phyloP scores from a whole-genome alignment of 1,140 invertebrate genomes.

The Arion vulgaris region DNA sequence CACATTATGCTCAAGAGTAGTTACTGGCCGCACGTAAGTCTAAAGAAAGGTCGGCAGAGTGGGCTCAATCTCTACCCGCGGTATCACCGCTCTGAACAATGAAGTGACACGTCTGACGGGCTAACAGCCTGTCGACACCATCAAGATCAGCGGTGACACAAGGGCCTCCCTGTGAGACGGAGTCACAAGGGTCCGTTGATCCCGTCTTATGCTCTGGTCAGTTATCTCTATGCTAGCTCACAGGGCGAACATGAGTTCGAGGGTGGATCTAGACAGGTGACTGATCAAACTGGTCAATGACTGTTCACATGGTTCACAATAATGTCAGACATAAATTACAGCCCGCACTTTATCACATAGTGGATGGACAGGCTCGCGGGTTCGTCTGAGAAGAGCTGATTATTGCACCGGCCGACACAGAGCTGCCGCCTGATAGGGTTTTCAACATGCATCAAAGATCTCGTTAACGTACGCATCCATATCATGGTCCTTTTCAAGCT shows the following conservation, averaged over 20 bases:
- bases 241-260: slow-evolving; percentile 41
- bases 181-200: background rate
- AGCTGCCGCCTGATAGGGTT: background rate
- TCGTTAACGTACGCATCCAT: background rate
- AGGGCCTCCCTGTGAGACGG: background rate
- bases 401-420: background rate
- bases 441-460: background rate
- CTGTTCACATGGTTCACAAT: background rate
- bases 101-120: background rate
- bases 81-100: background rate
- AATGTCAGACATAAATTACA: background rate
- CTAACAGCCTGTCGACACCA: background rate
- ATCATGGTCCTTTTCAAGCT: background rate
- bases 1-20: background rate
- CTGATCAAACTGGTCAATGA: slow-evolving; percentile 33
- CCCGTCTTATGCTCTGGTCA: background rate
- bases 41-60: background rate
- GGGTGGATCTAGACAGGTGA: slow-evolving; percentile 38
- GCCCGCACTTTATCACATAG: background rate
- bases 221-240: slow-evolving; percentile 39
- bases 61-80: background rate
- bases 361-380: background rate
- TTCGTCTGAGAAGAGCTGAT: background rate
- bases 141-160: background rate
- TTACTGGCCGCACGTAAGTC: background rate